Percentiles rank a stretch among this genome's conserved stretches.
phyloP scores from a whole-genome alignment of 2,797 vertebrate species.

The Hippocampus kuda region DNA sequence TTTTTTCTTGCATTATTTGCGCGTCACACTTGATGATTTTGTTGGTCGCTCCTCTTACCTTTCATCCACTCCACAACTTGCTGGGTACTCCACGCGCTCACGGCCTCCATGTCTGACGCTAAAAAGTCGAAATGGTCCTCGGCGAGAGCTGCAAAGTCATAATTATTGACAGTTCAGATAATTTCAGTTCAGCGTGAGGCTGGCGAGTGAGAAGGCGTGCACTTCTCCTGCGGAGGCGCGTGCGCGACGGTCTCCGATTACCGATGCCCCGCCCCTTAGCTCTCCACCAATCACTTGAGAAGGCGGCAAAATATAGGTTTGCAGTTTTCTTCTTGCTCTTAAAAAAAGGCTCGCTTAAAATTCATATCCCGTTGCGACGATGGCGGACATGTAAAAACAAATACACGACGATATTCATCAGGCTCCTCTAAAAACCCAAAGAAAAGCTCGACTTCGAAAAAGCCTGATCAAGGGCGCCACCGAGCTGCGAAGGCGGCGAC shows the following conservation, averaged over 20 bases:
- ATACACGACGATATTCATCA: too few relatives aligned
- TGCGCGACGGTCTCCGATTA: neutral
- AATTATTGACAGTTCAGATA: neutral
- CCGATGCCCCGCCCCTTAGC: neutral
- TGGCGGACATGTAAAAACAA: too few relatives aligned
- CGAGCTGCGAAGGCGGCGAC: neutral
- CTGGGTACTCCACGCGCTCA: conserved; percentile 56
- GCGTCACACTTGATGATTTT: neutral
- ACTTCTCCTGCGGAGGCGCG: neutral
- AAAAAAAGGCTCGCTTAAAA: neutral
- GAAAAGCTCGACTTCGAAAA: neutral
- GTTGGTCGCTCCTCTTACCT: conserved; percentile 40
- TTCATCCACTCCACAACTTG: conserved; percentile 66
- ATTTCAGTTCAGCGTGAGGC: neutral
- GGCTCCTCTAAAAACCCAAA: neutral
- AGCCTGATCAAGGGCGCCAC: neutral
- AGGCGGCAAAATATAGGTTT: neutral
- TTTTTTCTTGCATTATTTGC: neutral
- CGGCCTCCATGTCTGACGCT: conserved; percentile 52
- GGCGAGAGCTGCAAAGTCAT: neutral
- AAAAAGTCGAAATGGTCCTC: neutral
- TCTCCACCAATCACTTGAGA: neutral
- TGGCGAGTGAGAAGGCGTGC: neutral
- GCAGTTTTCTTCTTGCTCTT: neutral
- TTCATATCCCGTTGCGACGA: neutral